Evolutionary conservation across 2,113 vertebrate species (phyloP).

Genomic region (Epinephelus moara): DNA sequence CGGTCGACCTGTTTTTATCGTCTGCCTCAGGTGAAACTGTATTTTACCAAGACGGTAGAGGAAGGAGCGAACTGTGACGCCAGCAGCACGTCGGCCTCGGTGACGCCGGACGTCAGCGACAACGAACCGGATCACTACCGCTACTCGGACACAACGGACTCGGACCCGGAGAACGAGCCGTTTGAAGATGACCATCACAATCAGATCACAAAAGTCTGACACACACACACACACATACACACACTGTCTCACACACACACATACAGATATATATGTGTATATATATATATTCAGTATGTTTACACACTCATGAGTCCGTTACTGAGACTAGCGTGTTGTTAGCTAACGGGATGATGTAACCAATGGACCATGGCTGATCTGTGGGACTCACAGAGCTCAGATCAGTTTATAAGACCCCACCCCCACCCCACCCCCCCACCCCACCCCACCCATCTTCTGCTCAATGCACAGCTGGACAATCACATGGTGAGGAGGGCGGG

Average conservation of each 20-base stretch:
- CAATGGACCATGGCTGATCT: constrained; percentile 38
- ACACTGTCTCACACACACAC: not conserved
- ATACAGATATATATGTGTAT: not conserved
- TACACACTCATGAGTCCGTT: constrained; percentile 22
- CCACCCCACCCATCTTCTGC: constrained; percentile 16
- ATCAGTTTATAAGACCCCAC: constrained; percentile 1
- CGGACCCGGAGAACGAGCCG: constrained; percentile 97
- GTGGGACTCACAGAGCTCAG: constrained; percentile 44
- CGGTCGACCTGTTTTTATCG: constrained; percentile 13
- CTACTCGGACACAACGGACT: constrained; percentile 99
- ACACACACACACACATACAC: constrained; percentile 50
- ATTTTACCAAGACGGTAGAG: constrained; percentile 98
- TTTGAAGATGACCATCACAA: constrained; percentile 96
- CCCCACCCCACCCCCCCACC: not conserved
- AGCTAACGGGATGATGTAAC: constrained; percentile 32
- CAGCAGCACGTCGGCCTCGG: constrained; percentile 94
- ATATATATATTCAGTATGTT: constrained; percentile 14
- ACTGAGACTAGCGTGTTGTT: constrained; percentile 11
- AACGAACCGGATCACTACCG: constrained; percentile 99
- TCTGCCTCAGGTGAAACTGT: constrained; percentile 91
- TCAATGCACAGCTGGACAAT: constrained; percentile 67
- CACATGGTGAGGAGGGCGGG: constrained; percentile 43
- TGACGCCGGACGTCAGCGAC: constrained; percentile 98
- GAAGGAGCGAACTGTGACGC: constrained; percentile 93
- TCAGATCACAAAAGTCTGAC: constrained; percentile 98